Base-by-base conservation (phyloP, 2,888 invertebrate genomes). In the Aelia acuminata region DNA sequence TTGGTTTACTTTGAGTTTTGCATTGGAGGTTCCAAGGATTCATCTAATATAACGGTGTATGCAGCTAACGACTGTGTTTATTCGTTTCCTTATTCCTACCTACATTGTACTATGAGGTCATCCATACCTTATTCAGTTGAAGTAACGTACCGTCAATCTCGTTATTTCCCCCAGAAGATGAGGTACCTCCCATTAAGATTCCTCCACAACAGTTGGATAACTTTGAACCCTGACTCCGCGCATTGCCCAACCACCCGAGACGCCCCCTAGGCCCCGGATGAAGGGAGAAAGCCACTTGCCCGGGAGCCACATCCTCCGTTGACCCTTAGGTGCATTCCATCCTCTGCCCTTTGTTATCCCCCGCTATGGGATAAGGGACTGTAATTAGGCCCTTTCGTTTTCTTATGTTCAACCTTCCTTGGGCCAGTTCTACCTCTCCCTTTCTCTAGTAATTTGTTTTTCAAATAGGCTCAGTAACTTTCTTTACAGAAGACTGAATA, bases 301-400 rank as follows among this genome's bases (percentile, higher is more conserved):
- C 0, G n/a, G 13, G 0, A 39, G 20, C 35, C 80, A 43, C 43
- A 80, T 35, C 80, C 43, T 11, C n/a, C 22, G 43, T n/a, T n/a
- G 43, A n/a, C n/a, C 80, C 43, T n/a, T 11, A n/a, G 2, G 43
- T n/a, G 15, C 39, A 80, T 80, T 80, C 80, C 80, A 70, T 22
- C 35, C 13, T n/a, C 80, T 10, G 80, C n/a, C 80, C 80, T 43
- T 80, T 80, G 80, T 80, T 43, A 39, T 13, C 15, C 43, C n/a
- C 80, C 80, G 80, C 80, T n/a, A 43, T 80, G n/a, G 43, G 43
- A 80, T 39, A 80, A 80, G 80, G n/a, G 43, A 22, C 80, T 80
- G 43, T 80, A 80, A 80, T 80, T 80, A 80, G 80, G 13, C 80
- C 80, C 80, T 80, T 80, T 80, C 80, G 80, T 39, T 80, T 80